Percentiles rank a stretch among this genome's conserved stretches.
These are phyloP conservation scores for Neotoma lepida DNA, from an alignment of 2,113 vertebrate species.

Conservation along the genomic window DNA sequence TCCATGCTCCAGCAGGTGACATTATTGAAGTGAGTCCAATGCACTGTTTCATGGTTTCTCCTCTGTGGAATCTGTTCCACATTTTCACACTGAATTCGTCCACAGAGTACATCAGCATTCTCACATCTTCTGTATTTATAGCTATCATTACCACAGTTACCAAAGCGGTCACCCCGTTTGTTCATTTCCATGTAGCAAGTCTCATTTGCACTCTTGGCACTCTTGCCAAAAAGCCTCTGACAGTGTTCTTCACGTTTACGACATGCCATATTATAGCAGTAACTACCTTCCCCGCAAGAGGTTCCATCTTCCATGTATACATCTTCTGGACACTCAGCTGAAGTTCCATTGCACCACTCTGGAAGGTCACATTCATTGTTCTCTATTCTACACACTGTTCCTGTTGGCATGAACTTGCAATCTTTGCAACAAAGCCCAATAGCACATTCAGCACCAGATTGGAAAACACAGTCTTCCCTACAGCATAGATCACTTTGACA, in stretches of 20 bases:
- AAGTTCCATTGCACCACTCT: background rate
- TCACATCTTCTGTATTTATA: slow-evolving; percentile 51
- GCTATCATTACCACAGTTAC: slow-evolving; percentile 33
- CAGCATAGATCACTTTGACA: background rate
- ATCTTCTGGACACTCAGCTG: background rate
- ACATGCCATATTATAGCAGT: slow-evolving; percentile 88
- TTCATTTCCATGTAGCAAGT: slow-evolving; percentile 80
- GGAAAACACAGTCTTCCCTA: background rate
- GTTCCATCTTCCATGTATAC: background rate
- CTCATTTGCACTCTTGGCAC: background rate
- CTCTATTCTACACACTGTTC: background rate
- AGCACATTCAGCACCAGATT: background rate
- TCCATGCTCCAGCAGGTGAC: slow-evolving; percentile 35
- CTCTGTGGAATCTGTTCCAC: background rate
- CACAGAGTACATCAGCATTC: slow-evolving; percentile 55
- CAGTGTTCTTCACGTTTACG: slow-evolving; percentile 85
- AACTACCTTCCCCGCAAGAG: slow-evolving; percentile 74
- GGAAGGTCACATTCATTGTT: slow-evolving; percentile 14
- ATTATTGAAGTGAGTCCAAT: background rate
- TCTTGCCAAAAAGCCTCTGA: slow-evolving; percentile 84
- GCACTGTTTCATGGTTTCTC: background rate
- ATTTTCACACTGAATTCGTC: slow-evolving; percentile 47
- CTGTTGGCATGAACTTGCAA: background rate
- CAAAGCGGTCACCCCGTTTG: slow-evolving; percentile 74
- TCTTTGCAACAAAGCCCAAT: background rate